Evolutionary conservation across 1,140 invertebrate genomes (phyloP).

Genomic region (Atopsyche davidsoni): DNA sequence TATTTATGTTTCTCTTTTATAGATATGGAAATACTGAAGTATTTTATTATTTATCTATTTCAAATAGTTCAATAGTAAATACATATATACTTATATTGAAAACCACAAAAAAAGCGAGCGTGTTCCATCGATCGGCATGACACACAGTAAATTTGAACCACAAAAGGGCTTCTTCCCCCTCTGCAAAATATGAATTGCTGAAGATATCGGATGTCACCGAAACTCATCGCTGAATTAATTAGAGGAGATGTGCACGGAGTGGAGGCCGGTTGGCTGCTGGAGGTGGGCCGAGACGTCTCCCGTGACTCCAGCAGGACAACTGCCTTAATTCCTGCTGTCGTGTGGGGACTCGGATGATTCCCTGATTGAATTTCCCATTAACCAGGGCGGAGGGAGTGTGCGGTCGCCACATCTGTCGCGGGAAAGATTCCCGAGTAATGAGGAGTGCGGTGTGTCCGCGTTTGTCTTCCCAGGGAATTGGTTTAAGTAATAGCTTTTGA

Average conservation of each 20-base stretch:
- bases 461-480: no score
- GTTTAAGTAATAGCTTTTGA: no score
- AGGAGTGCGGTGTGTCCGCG: slow-evolving; percentile 24
- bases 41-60: no score
- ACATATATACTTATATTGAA: no score
- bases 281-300: background rate
- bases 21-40: no score
- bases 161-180: no score
- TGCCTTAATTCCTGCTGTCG: slow-evolving; percentile 19
- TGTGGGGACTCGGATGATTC: slow-evolving; percentile 20
- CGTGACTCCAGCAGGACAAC: background rate
- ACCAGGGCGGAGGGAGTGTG: slow-evolving; percentile 13
- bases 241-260: slow-evolving; percentile 6
- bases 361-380: slow-evolving; percentile 27
- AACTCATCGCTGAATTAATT: slow-evolving; percentile 17
- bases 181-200: no score
- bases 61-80: no score
- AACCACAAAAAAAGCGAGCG: no score
- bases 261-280: slow-evolving; percentile 1
- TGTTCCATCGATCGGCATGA: no score
- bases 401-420: slow-evolving; percentile 21
- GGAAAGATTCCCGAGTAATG: slow-evolving; percentile 25
- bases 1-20: no score
- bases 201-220: slow-evolving; percentile 14
- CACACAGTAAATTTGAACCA: no score